Evolutionary conservation across 1,140 invertebrate species (phyloP).

Genomic region (Ceratosolen solmsi): DNA sequence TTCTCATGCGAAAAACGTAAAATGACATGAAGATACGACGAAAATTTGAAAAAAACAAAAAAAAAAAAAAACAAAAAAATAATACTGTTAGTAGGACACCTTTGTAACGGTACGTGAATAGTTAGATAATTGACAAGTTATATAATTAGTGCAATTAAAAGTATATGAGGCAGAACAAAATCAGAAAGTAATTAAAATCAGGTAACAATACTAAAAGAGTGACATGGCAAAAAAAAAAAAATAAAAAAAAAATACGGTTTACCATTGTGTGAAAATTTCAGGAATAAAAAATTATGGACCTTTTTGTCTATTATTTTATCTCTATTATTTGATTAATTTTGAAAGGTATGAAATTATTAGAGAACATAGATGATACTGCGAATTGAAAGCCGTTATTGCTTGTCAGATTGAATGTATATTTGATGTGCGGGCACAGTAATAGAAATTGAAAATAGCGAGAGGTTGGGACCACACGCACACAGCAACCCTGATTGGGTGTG

Average conservation of each 20-base stretch:
- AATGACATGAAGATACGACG: conserved; percentile 7
- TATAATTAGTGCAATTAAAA: conserved; percentile 47
- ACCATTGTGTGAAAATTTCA: conserved; percentile 32
- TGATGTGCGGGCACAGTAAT: conserved; percentile 47
- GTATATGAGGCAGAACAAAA: conserved; percentile 40
- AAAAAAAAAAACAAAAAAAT: too few species aligned
- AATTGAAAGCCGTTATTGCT: conserved; percentile 60
- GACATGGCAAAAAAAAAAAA: conserved; percentile 20
- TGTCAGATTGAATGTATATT: conserved; percentile 51
- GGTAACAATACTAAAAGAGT: conserved; percentile 13
- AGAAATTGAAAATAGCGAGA: conserved; percentile 34
- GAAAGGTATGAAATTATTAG: conserved; percentile 62
- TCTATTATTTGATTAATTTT: conserved; percentile 10
- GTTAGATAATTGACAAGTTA: conserved; percentile 45
- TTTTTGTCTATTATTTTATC: conserved; percentile 6
- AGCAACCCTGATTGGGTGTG: conserved; percentile 24
- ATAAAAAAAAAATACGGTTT: conserved; percentile 15
- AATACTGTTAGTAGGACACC: conserved; percentile 38
- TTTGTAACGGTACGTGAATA: conserved; percentile 44
- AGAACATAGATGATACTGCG: conserved; percentile 64
- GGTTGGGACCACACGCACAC: conserved; percentile 30
- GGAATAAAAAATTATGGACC: conserved; percentile 16
- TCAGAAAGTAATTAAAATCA: conserved; percentile 36
- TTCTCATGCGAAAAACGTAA: conserved; percentile 17
- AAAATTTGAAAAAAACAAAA: too few species aligned